Percentiles rank a stretch among this genome's conserved stretches.
Evolutionary conservation across 2,113 vertebrate genomes (phyloP).

Genomic region (Perca flavescens): DNA sequence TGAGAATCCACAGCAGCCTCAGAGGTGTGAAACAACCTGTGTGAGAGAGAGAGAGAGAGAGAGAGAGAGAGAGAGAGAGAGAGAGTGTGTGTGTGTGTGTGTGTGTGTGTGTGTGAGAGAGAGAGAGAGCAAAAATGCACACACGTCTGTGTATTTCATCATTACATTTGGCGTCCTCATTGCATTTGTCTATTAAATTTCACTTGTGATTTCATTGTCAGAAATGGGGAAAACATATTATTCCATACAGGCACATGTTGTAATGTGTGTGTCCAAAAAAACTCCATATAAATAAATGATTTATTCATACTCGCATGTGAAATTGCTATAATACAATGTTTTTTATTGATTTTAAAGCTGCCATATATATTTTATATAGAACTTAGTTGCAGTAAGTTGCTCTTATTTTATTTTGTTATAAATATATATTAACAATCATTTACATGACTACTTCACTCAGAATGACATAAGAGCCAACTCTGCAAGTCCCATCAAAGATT

Average conservation of each 20-base stretch:
- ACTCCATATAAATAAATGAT: not conserved
- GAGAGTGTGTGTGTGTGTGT: not conserved
- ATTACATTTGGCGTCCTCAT: slow-evolving; percentile 22
- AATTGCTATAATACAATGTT: not conserved
- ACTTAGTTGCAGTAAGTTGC: not conserved
- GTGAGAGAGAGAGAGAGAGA: not conserved
- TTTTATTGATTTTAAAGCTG: not conserved
- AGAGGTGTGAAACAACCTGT: slow-evolving; percentile 57
- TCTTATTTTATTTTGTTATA: not conserved
- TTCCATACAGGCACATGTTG: not conserved
- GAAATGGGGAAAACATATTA: slow-evolving; percentile 16
- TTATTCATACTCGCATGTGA: not conserved
- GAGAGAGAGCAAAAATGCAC: not conserved
- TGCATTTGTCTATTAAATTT: slow-evolving; percentile 47
- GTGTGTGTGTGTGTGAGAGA: not conserved
- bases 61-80: not conserved
- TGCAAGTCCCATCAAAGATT: not conserved
- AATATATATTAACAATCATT: not conserved
- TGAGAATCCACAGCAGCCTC: slow-evolving; percentile 40
- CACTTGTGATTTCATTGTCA: slow-evolving; percentile 2
- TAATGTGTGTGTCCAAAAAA: not conserved
- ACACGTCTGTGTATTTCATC: slow-evolving; percentile 19
- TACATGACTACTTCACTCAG: not conserved
- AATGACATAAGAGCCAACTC: not conserved
- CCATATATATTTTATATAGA: not conserved